A percentile compares a stretch with the other conserved stretches of the same genome.
These are phyloP conservation scores for Stenodema calcarata DNA, from an alignment of 2,888 invertebrate genomes.

Conservation along the genomic window DNA sequence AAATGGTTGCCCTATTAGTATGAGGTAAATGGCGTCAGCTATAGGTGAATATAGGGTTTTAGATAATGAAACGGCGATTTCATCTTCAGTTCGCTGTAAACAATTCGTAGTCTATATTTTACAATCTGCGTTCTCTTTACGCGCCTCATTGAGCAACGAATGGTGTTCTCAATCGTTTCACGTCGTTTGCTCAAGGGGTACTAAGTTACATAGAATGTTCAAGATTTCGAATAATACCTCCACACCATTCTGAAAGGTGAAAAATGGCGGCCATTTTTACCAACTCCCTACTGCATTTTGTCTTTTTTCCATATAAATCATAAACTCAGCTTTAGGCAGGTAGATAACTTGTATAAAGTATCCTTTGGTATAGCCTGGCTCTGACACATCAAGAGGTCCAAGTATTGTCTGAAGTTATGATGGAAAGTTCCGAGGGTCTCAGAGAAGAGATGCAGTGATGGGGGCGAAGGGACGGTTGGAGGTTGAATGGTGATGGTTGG, in stretches of 20 bases:
- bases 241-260: not conserved
- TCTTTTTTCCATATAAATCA: not conserved
- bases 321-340: not conserved
- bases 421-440: constrained; percentile 24
- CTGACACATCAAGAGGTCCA: constrained; percentile 34
- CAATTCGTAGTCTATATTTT: no score
- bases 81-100: no score
- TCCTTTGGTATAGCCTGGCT: constrained; percentile 5
- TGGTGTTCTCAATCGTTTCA: no score
- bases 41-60: no score
- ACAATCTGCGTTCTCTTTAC: no score
- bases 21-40: no score
- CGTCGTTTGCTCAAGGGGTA: no score
- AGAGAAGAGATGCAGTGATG: constrained; percentile 1
- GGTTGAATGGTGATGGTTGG: no score
- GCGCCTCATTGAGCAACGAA: no score
- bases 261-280: not conserved
- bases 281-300: not conserved
- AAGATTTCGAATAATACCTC: not conserved
- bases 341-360: constrained; percentile 30
- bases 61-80: no score
- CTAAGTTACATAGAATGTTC: not conserved
- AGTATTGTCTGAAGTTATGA: constrained; percentile 40
- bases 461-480: not conserved
- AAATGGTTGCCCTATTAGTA: no score